These are phyloP conservation scores for Dromococcyx pavoninus DNA, from an alignment of 2,797 vertebrate species.

Conservation along the genomic window DNA sequence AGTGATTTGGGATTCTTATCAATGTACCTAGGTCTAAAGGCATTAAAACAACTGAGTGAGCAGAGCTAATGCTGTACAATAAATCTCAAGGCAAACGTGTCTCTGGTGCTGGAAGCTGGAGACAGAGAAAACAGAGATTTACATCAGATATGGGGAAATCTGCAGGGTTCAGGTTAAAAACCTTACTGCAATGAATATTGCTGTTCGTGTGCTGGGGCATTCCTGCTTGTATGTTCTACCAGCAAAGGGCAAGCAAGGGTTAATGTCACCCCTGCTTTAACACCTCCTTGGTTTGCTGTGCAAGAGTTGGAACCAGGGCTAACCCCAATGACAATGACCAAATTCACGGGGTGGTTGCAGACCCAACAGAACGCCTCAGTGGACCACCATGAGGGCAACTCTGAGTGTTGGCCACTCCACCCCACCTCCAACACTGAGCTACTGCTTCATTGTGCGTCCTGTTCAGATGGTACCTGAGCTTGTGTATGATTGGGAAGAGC, in stretches of 20 bases:
- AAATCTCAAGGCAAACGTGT: neutral
- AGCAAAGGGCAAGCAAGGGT: neutral
- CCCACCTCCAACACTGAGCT: neutral
- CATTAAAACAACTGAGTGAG: neutral
- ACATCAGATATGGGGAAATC: neutral
- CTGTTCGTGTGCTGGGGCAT: neutral
- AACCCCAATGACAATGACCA: rapidly evolving
- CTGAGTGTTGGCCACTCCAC: rapidly evolving
- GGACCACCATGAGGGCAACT: neutral
- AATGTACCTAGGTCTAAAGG: neutral
- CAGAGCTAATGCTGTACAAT: neutral
- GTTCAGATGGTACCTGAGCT: neutral
- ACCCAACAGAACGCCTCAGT: neutral
- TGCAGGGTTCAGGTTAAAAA: neutral
- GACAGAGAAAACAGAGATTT: neutral
- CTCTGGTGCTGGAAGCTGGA: neutral
- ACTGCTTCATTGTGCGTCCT: neutral
- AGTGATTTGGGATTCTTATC: neutral
- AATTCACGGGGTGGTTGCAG: neutral
- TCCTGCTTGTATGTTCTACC: neutral
- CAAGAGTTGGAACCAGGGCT: neutral
- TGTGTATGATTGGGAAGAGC: neutral
- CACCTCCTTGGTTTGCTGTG: neutral
- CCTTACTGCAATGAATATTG: rapidly evolving
- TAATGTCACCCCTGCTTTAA: neutral